Conservation (phyloP, 1,140 invertebrate genomes). For the Camponotus pennsylvanicus region DNA sequence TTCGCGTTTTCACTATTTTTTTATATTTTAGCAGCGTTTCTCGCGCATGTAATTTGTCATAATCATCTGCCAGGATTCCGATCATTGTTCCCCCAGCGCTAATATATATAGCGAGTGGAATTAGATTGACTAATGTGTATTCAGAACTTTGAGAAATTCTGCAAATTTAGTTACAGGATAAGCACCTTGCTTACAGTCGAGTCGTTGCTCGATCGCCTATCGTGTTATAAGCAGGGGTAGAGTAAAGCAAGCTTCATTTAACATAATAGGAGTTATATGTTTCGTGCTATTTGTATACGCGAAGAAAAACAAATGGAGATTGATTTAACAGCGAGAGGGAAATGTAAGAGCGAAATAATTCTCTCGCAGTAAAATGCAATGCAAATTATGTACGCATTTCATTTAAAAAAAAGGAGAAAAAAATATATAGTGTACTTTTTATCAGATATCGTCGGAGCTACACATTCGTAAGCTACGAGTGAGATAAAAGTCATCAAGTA, state of each 20-base stretch:
- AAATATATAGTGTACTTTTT: too few species aligned
- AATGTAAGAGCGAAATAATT: not conserved
- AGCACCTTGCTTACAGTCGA: constrained; percentile 38
- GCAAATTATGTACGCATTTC: not conserved
- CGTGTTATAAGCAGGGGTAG: constrained; percentile 22
- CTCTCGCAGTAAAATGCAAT: not conserved
- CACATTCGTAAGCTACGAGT: not conserved
- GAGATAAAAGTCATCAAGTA: not conserved
- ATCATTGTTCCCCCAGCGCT: constrained; percentile 23
- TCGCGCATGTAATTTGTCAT: not conserved
- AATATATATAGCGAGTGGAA: constrained; percentile 8
- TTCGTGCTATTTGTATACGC: not conserved
- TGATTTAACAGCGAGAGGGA: not conserved
- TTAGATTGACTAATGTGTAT: constrained; percentile 45
- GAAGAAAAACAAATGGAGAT: constrained; percentile 14
- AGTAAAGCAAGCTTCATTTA: constrained; percentile 43
- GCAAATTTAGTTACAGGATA: constrained; percentile 60
- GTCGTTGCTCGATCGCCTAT: constrained; percentile 49
- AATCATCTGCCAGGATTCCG: constrained; percentile 15
- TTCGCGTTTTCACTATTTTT: constrained; percentile 6
- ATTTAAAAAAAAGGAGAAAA: too few species aligned
- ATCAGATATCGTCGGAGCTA: not conserved
- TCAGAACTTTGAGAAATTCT: constrained; percentile 59
- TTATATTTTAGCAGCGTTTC: not conserved
- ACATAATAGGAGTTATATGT: constrained; percentile 29